Percentiles rank a stretch among this genome's conserved stretches.
Evolutionary conservation across 2,888 invertebrate species (phyloP).

Genomic region (Tinea pellionella): DNA sequence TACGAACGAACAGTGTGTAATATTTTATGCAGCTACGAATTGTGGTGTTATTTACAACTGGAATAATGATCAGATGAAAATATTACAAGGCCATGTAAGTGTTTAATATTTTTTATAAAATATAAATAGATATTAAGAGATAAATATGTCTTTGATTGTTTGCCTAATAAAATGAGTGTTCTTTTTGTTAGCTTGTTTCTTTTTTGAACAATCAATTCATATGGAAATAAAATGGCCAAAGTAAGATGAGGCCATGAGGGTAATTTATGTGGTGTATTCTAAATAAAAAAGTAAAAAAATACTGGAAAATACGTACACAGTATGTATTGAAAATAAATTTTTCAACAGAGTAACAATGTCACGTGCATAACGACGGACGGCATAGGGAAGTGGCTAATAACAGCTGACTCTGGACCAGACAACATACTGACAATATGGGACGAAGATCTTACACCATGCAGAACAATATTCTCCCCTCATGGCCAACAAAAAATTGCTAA

Average conservation of each 20-base stretch:
- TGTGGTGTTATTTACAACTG: slow-evolving; percentile 74
- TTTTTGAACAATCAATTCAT: too few species aligned
- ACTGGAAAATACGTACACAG: too few species aligned
- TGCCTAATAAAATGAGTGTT: too few species aligned
- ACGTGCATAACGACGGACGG: slow-evolving; percentile 57
- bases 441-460: slow-evolving; percentile 54
- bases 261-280: slow-evolving; percentile 16
- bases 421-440: slow-evolving; percentile 72
- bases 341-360: slow-evolving; percentile 60
- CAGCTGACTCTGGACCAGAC: slow-evolving; percentile 69
- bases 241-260: too few species aligned
- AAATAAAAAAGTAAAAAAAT: too few species aligned
- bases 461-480: slow-evolving; percentile 67
- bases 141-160: too few species aligned
- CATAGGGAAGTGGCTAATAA: slow-evolving; percentile 68
- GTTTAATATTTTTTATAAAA: too few species aligned
- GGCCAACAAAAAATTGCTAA: slow-evolving; percentile 39
- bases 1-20: slow-evolving; percentile 48
- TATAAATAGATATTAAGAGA: too few species aligned
- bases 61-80: slow-evolving; percentile 65
- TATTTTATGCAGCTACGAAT: slow-evolving; percentile 75
- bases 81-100: slow-evolving; percentile 77
- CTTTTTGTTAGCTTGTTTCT: too few species aligned
- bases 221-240: too few species aligned
- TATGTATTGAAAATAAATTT: too few species aligned